A percentile compares a stretch with the other conserved stretches of the same genome.
Conservation (phyloP, 1,140 invertebrate species). For the Hyles vespertilio region DNA sequence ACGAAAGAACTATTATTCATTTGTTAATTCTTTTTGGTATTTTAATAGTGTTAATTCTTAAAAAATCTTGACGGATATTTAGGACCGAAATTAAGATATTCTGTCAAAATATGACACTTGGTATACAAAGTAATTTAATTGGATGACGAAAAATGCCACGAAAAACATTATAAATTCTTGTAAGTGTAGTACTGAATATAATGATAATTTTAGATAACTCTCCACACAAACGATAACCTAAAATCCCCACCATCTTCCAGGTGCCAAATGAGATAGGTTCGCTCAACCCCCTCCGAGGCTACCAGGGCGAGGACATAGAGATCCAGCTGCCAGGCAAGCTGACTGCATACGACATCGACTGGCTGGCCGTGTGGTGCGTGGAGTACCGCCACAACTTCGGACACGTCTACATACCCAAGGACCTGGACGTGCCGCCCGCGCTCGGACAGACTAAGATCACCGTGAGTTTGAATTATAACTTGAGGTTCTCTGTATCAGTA, state of each 20-base stretch:
- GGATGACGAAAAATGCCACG: too few relatives aligned
- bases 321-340: slow-evolving; percentile 89
- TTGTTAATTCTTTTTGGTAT: too few relatives aligned
- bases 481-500: too few relatives aligned
- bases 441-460: slow-evolving; percentile 92
- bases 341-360: slow-evolving; percentile 94
- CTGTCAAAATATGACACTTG: too few relatives aligned
- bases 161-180: too few relatives aligned
- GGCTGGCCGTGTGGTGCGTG: slow-evolving; percentile 93
- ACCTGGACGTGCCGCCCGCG: slow-evolving; percentile 92
- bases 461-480: slow-evolving; percentile 76
- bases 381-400: slow-evolving; percentile 93
- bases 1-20: too few relatives aligned
- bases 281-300: slow-evolving; percentile 84
- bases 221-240: not conserved
- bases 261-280: slow-evolving; percentile 93
- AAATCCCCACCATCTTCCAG: slow-evolving; percentile 57
- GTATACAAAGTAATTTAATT: too few relatives aligned
- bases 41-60: too few relatives aligned
- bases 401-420: slow-evolving; percentile 91
- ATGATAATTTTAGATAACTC: not conserved
- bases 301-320: slow-evolving; percentile 94
- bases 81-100: too few relatives aligned
- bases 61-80: too few relatives aligned
- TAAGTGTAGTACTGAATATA: too few relatives aligned